Evolutionary conservation across 2,113 vertebrate species (phyloP), one percentile per base, ranked within the genome.

Genomic region (Uria aalge): DNA sequence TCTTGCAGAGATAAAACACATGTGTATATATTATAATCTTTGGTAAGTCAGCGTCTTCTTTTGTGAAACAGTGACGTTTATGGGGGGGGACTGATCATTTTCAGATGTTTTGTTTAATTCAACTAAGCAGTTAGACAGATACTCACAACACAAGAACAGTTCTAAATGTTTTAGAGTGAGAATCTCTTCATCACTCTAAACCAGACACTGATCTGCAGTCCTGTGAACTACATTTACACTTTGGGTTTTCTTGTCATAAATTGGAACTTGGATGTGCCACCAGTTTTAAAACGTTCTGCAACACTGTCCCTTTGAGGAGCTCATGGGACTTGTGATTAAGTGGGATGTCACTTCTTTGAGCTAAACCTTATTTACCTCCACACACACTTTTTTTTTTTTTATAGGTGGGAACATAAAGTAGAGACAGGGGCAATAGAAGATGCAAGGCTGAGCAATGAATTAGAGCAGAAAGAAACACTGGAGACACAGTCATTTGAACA

Each of bases 1-100:
- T 97, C 97, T 96, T 94, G 92, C 89, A 93, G 96, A 98, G 97
- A 97, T 97, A 97, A 97, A 98, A 96, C 97, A 97, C 86, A 89
- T 97, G 94, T 96, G 95, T 94, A 96, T 95, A 94, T 95, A 92
- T 96, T 96, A 89, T 76, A 93, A 95, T 97, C 96, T 95, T 91
- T 85, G 88, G 93, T 96, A 97, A 95, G 78, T 96, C 96, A 95
- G 96, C 20, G 8, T 97, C 96, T 93, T 95, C 94, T 88, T 94
- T 69, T 72, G 95, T 91, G 87, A 95, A 96, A 92, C 71, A 84
- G 83, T 85, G 90, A 97, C 34, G 5, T 95, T 97, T 94, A 75
- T 34, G 15, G 66, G 43, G 60, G 72, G 43, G 68, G 41, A 81
- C 40, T 94, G 95, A 98, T 97, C n/a, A 90, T 96, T 97, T 95